Evolutionary conservation across 2,888 invertebrate species (phyloP), one percentile per base, ranked within the genome.

Genomic region (Helleia helle): DNA sequence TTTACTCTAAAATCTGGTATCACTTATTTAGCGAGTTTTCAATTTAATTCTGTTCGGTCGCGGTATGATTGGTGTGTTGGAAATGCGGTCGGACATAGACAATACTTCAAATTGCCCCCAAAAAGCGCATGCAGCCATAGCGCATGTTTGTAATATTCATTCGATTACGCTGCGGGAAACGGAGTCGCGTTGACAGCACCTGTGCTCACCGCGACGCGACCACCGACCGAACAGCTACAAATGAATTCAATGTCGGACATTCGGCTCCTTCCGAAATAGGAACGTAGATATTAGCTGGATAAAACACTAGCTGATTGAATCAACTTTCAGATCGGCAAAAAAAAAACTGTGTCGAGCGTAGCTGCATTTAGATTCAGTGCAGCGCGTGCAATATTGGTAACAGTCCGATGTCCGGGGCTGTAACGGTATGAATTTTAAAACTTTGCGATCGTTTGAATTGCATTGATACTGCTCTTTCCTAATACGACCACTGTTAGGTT

Each of bases 141-240:
- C 76, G 75, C n/a, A 74, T 74, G 64, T 72, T 75, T 75, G 81
- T 80, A 80, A 81, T 81, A 81, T 80, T 80, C 81, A 83, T 83
- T 77, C 72, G 76, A 77, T 79, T 80, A 77, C 66, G 63, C 51
- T 52, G 71, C 74, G 76, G 74, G 76, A 75, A 76, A 77, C 73
- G 75, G 74, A 66, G 66, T 63, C 63, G 57, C 62, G 79, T 75
- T 73, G 74, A 71, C 67, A 63, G 60, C 79, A 79, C 76, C 75
- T 74, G 76, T 60, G 59, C 51, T 56, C 46, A 52, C 54, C 60
- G 54, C 54, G 47, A 49, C 55, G 46, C 47, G 29, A 27, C 42
- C 39, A 28, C 41, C 25, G 40, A 36, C 38, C 40, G 26, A 24
- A 24, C 30, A 24, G 28, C 30, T 45, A 41, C 70, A 65, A 71